These are phyloP conservation scores for Agonopterix arenella DNA, from an alignment of 2,888 invertebrate genomes.

Conservation along the genomic window DNA sequence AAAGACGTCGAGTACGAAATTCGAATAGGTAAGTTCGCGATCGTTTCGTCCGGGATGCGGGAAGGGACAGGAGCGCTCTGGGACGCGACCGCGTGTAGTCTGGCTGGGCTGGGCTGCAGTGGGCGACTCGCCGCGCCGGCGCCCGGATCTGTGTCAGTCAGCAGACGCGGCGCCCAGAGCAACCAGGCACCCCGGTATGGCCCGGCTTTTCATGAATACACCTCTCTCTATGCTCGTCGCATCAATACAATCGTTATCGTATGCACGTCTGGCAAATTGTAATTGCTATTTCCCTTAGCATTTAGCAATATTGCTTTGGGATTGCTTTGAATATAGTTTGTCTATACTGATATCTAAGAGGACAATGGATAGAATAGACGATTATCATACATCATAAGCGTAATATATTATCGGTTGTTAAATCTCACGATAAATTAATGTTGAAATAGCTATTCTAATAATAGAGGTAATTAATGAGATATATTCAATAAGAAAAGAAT, in stretches of 20 bases:
- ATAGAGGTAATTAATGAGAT: too few species aligned
- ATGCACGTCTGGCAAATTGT: slow-evolving; percentile 18
- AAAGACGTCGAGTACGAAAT: slow-evolving; percentile 21
- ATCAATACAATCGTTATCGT: slow-evolving; percentile 56
- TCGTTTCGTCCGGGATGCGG: slow-evolving; percentile 14
- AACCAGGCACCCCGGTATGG: slow-evolving; percentile 47
- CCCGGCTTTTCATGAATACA: slow-evolving; percentile 33
- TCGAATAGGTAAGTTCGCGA: slow-evolving; percentile 23
- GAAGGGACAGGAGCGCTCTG: slow-evolving; percentile 48
- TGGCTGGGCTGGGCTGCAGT: slow-evolving; percentile 65
- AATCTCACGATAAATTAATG: too few species aligned
- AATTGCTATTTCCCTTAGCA: slow-evolving; percentile 6
- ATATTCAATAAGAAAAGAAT: too few species aligned
- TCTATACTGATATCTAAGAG: neutral
- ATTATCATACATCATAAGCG: too few species aligned
- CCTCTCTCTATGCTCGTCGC: slow-evolving; percentile 42
- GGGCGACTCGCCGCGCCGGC: slow-evolving; percentile 63
- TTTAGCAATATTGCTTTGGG: neutral
- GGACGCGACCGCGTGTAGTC: slow-evolving; percentile 65
- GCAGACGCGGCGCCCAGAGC: slow-evolving; percentile 55
- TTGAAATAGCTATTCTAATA: too few species aligned
- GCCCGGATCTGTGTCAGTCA: slow-evolving; percentile 68
- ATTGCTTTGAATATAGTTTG: neutral
- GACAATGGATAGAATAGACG: too few species aligned
- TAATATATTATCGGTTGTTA: too few species aligned